Evolutionary conservation across 2,888 invertebrate genomes (phyloP).

Genomic region (Lydus trimaculatus): DNA sequence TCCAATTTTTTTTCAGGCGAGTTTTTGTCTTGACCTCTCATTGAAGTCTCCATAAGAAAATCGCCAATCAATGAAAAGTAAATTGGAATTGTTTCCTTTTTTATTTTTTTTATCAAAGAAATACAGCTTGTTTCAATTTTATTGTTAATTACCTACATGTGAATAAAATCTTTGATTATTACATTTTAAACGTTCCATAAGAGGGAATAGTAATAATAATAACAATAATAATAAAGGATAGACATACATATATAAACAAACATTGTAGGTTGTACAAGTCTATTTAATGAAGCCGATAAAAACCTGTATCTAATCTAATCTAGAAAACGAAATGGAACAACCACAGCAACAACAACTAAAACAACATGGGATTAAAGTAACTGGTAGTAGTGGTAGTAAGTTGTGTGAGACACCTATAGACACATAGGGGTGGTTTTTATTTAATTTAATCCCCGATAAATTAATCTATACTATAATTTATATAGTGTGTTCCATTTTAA

Average conservation of each 20-base stretch:
- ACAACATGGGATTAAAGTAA: background rate
- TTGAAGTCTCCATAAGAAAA: too few relatives aligned
- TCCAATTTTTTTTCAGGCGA: too few relatives aligned
- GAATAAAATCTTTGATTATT: too few relatives aligned
- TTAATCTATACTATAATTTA: background rate
- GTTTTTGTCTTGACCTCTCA: too few relatives aligned
- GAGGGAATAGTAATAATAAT: background rate
- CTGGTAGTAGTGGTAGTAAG: background rate
- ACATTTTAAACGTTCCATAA: too few relatives aligned
- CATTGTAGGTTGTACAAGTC: conserved; percentile 22
- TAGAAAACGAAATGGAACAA: conserved; percentile 17
- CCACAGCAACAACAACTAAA: background rate
- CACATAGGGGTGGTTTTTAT: background rate
- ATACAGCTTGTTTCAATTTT: too few relatives aligned
- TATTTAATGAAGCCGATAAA: conserved; percentile 40
- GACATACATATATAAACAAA: background rate
- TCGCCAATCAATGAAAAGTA: too few relatives aligned
- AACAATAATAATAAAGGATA: background rate
- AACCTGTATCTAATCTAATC: conserved; percentile 42
- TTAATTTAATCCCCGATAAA: background rate
- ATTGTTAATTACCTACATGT: too few relatives aligned
- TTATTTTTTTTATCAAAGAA: too few relatives aligned
- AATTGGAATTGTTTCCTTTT: too few relatives aligned
- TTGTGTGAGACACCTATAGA: background rate
- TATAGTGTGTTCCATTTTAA: background rate